Evolutionary conservation across 2,888 invertebrate species (phyloP), one percentile per base, ranked within the genome.

Genomic region (Lasioglossum vierecki): DNA sequence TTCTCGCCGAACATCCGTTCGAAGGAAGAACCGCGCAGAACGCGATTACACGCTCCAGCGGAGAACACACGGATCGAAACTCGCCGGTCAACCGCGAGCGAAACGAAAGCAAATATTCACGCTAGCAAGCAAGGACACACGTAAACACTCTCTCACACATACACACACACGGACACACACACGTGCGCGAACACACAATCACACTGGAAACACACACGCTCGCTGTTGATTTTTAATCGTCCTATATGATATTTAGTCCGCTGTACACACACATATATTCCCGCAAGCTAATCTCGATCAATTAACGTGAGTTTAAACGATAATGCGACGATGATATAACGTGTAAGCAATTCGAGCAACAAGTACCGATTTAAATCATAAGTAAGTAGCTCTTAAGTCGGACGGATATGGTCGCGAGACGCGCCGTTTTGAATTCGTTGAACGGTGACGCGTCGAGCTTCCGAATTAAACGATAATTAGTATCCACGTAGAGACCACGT

Each of bases 341-440:
- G 82, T 88, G 80, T 90, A 91, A 90, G 91, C 85, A 89, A 88
- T 82, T 90, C 86, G 89, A 91, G 85, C 88, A 88, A 90, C 89
- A 88, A 87, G 57, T 84, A 84, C 79, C 85, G 85, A 83, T 83
- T 87, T 82, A 89, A 91, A 91, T 89, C 30, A 15, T 63, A 63
- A 63, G 90, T 94, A 94, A 93, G 87, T 93, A 92, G 92, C 84
- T 85, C 79, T 80, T 93, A 92, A 91, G 90, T 75, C 82, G 93
- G 93, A 93, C 93, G 91, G 91, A 93, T 73, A 73, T 91, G 93
- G 93, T 94, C 93, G 93, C 94, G 94, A 94, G 93, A 80, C 81
- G 83, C 88, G 88, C 88, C 87, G 88, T 86, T 87, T 78, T 75
- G 80, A 63, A 26, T 84, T 83, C 83, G 87, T 71, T 75, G 82